phyloP scores from a whole-genome alignment of 2,888 invertebrate genomes.

The Drosophila paracracens region DNA sequence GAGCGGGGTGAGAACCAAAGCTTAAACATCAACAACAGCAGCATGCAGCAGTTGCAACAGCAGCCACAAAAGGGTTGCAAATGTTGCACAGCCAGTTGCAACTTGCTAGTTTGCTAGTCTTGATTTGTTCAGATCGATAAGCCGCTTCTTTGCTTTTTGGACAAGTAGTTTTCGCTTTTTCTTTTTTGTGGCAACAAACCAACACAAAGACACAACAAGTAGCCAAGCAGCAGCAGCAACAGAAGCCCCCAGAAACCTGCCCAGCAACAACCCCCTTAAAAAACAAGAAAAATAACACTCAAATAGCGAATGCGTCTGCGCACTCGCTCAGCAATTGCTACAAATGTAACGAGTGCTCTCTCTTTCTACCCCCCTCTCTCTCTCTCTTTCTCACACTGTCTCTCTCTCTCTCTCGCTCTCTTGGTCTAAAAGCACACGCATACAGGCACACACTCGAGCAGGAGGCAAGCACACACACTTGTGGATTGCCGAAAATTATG shows the following conservation, averaged over 20 bases:
- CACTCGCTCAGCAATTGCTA: slow-evolving; percentile 30
- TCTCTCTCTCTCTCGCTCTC: background rate
- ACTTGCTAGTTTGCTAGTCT: slow-evolving; percentile 1
- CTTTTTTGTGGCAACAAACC: slow-evolving; percentile 39
- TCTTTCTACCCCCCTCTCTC: background rate
- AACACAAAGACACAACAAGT: slow-evolving; percentile 80
- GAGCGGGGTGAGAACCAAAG: slow-evolving; percentile 26
- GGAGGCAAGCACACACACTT: slow-evolving; percentile 82
- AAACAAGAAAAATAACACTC: slow-evolving; percentile 5
- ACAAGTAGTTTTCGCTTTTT: slow-evolving; percentile 1
- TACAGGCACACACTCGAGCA: slow-evolving; percentile 48
- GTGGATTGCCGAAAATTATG: slow-evolving; percentile 82
- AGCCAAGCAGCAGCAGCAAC: slow-evolving; percentile 58
- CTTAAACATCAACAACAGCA: background rate
- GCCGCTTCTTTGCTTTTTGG: slow-evolving; percentile 26
- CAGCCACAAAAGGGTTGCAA: slow-evolving; percentile 26
- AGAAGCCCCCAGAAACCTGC: slow-evolving; percentile 27
- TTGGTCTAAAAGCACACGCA: slow-evolving; percentile 22
- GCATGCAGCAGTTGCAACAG: background rate
- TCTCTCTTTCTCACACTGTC: slow-evolving; percentile 1
- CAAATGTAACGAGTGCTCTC: slow-evolving; percentile 47
- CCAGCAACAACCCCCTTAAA: slow-evolving; percentile 20
- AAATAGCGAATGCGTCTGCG: slow-evolving; percentile 42
- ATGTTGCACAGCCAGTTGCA: slow-evolving; percentile 1
- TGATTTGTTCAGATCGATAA: slow-evolving; percentile 59